Evolutionary conservation across 2,113 vertebrate species (phyloP), one percentile per base, ranked within the genome.

Genomic region (Taxidea taxus): DNA sequence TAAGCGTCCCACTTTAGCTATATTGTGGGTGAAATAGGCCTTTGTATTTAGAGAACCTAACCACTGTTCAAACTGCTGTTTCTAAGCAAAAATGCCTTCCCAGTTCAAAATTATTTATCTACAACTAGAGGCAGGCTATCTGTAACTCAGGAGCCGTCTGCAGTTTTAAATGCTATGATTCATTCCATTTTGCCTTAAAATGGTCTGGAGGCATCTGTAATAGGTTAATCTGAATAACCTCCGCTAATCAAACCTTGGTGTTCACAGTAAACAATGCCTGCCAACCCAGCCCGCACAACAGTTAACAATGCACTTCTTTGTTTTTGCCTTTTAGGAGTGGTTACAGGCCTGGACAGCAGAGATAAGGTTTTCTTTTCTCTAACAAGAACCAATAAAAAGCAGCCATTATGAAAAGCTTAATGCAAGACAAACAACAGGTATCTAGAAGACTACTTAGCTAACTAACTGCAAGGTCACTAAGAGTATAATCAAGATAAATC

Each of bases 321-420:
- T 1, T 6, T 1, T 51, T 0, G 0, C 58, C 78, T 96, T 96
- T 97, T 58, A 97, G 90, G 75, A 97, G 75, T 1, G 85, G 12
- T 37, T 87, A 72, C 37, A 74, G 4, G 31, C 31, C 74, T 96
- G 91, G 91, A 88, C 68, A 97, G 29, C 44, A 93, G 78, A 97
- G 96, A 89, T 75, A 97, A 97, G 97, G 64, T 72, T 87, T 96
- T 93, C 29, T 27, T 37, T 98, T 87, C 96, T 91, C 80, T 70
- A 91, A 95, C 42, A 75, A 0, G 94, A 97, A 90, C 74, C 77
- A 94, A 90, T 74, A 97, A 96, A 89, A 98, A 98, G 97, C 92
- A 91, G 12, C 16, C 56, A 88, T 75, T 93, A 10, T 96, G 90
- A 97, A 42, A 70, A 82, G 47, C 77, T 95, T 37, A 78, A 1